phyloP scores from a whole-genome alignment of 1,140 invertebrate species.

The Drosophila dunni region DNA sequence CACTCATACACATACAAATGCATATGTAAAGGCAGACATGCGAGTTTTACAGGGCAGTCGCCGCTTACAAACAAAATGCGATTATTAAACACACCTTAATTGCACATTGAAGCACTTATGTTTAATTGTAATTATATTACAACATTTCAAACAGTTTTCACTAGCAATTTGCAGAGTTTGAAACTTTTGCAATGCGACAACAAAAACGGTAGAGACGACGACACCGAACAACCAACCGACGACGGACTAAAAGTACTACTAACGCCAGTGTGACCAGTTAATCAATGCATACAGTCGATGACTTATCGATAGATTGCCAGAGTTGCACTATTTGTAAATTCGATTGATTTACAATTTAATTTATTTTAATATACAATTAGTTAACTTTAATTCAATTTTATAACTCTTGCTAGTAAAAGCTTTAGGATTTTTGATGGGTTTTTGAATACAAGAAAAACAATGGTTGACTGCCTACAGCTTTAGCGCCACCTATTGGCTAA shows the following conservation, averaged over 20 bases:
- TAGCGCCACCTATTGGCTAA: too few relatives aligned
- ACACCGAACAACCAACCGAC: slow-evolving; percentile 33
- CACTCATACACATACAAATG: slow-evolving; percentile 16
- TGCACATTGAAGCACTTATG: slow-evolving; percentile 61
- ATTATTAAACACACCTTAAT: slow-evolving; percentile 66
- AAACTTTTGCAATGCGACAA: slow-evolving; percentile 47
- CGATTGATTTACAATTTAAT: not conserved
- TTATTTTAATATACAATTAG: too few relatives aligned
- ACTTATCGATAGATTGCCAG: not conserved
- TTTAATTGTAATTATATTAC: slow-evolving; percentile 60
- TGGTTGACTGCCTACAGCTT: too few relatives aligned
- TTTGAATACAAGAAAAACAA: not conserved
- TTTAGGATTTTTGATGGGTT: not conserved
- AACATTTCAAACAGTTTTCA: slow-evolving; percentile 64
- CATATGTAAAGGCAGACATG: slow-evolving; percentile 32
- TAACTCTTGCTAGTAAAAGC: too few relatives aligned
- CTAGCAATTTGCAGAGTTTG: slow-evolving; percentile 48
- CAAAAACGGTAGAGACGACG: slow-evolving; percentile 22
- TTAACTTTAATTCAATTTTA: too few relatives aligned
- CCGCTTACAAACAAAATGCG: slow-evolving; percentile 20
- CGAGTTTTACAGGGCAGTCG: slow-evolving; percentile 30
- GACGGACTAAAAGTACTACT: slow-evolving; percentile 48
- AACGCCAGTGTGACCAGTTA: slow-evolving; percentile 23
- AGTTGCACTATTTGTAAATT: not conserved
- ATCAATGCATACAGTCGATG: not conserved